A percentile compares a stretch with the other conserved stretches of the same genome.
Conservation (phyloP, 2,888 invertebrate genomes). For the Carpatolechia fugitivella region DNA sequence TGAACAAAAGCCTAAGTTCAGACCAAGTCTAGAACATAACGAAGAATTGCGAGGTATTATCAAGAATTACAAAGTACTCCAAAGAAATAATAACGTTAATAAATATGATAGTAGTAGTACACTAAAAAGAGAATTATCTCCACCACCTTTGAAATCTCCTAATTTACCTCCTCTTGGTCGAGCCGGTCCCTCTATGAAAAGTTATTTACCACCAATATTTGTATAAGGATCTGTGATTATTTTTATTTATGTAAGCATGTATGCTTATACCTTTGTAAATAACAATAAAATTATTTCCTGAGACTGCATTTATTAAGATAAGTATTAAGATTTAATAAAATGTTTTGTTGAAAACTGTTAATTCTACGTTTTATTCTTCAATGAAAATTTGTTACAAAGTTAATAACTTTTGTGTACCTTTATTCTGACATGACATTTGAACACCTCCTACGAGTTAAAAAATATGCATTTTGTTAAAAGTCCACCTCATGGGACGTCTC, state of each 20-base stretch:
- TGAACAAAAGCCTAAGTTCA: slow-evolving; percentile 27
- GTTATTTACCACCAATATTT: slow-evolving; percentile 64
- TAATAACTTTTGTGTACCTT: too few relatives aligned
- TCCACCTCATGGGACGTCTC: too few relatives aligned
- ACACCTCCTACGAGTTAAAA: too few relatives aligned
- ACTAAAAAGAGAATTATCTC: slow-evolving; percentile 43
- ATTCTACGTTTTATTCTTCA: neutral
- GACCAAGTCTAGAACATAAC: slow-evolving; percentile 37
- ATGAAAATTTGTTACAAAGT: too few relatives aligned
- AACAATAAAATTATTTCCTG: slow-evolving; percentile 27
- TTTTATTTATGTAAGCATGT: slow-evolving; percentile 21
- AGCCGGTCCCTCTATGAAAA: slow-evolving; percentile 67
- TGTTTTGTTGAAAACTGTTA: neutral
- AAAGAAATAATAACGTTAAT: slow-evolving; percentile 51
- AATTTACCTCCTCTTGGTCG: slow-evolving; percentile 65
- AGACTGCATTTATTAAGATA: slow-evolving; percentile 65
- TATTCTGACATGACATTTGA: too few relatives aligned
- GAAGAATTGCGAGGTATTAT: slow-evolving; percentile 60
- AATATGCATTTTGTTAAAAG: too few relatives aligned
- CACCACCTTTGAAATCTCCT: slow-evolving; percentile 46
- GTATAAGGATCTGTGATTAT: slow-evolving; percentile 57
- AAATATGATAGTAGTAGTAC: slow-evolving; percentile 38
- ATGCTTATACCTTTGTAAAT: slow-evolving; percentile 56
- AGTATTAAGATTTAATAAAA: slow-evolving; percentile 24
- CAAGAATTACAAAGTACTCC: slow-evolving; percentile 69